Base-by-base conservation (phyloP, 2,797 vertebrate genomes). In the Hozukius guyotensis region DNA sequence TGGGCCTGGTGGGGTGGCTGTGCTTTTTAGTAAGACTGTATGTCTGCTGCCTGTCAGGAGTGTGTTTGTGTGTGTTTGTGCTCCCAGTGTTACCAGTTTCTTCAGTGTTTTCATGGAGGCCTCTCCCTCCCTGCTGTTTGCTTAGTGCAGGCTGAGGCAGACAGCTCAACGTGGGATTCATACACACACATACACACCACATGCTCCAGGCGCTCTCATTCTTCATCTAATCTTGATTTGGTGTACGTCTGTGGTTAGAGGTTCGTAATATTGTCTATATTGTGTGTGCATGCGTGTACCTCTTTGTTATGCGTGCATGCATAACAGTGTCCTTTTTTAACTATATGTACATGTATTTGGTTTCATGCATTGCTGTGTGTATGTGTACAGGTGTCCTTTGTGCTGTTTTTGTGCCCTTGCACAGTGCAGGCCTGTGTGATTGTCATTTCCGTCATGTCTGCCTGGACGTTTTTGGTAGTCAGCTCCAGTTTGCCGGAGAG, bases 51-150 rank as follows among this genome's bases (percentile, higher is more conserved):
- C 88, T 91, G 88, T 87, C 89, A 86, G 83, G 46, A 82, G 70
- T 78, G 56, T 82, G 80, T 88, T 61, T 86, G 65, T 66, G 68
- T 81, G 38, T 63, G 42, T 55, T 61, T 63, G 32, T 29, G 60
- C 55, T 87, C 75, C 78, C 77, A 85, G 74, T 88, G 69, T 78
- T 88, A 77, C 86, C 79, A 90, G 85, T 88, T 80, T 84, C 81
- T 60, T 82, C 72, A 82, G 77, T 84, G 92, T 87, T 87, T 88
- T 88, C 66, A 71, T 61, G 81, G 77, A 90, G 85, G 86, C 80
- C 79, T 90, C 82, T 90, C 82, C 80, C 89, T 92, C 87, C 87
- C 86, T 77, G 88, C 91, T 94, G 93, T 93, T 92, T 93, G 88
- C 86, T 75, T 42, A 84, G 89, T 61, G 83, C 86, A 81, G 82